Percentiles rank a stretch among this genome's conserved stretches.
These are phyloP conservation scores for Fragum whitleyi DNA, from an alignment of 2,888 invertebrate genomes.

Conservation along the genomic window DNA sequence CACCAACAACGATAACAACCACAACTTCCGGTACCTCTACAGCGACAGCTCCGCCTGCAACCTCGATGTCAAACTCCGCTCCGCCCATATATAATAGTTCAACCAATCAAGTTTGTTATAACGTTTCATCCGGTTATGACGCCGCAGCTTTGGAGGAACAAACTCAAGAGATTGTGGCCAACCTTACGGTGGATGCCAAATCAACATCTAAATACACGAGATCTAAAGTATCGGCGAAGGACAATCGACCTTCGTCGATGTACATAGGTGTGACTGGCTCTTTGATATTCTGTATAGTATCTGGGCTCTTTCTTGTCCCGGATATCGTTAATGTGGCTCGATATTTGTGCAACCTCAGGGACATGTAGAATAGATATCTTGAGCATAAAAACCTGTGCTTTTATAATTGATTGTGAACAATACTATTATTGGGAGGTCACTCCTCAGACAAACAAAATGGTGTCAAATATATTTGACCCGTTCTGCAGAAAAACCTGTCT, in stretches of 20 bases:
- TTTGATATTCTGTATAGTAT: slow-evolving; percentile 15
- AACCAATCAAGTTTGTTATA: background rate
- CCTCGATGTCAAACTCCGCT: background rate
- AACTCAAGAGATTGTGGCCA: slow-evolving; percentile 37
- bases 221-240: slow-evolving; percentile 15
- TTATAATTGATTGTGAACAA: too few relatives aligned
- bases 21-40: background rate
- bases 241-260: slow-evolving; percentile 26
- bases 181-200: slow-evolving; percentile 22
- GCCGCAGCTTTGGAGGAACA: background rate
- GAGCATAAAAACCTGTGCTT: too few relatives aligned
- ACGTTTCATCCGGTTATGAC: background rate
- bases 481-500: too few relatives aligned
- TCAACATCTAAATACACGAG: slow-evolving; percentile 14
- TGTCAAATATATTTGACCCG: too few relatives aligned
- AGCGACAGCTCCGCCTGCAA: background rate
- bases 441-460: too few relatives aligned
- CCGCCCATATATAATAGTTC: background rate
- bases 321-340: slow-evolving; percentile 17
- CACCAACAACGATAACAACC: background rate
- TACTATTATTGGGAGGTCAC: too few relatives aligned
- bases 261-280: slow-evolving; percentile 29
- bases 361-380: too few relatives aligned
- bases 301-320: slow-evolving; percentile 25
- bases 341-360: background rate